phyloP scores from a whole-genome alignment of 2,888 invertebrate genomes.

The Lithophane semibrunnea region DNA sequence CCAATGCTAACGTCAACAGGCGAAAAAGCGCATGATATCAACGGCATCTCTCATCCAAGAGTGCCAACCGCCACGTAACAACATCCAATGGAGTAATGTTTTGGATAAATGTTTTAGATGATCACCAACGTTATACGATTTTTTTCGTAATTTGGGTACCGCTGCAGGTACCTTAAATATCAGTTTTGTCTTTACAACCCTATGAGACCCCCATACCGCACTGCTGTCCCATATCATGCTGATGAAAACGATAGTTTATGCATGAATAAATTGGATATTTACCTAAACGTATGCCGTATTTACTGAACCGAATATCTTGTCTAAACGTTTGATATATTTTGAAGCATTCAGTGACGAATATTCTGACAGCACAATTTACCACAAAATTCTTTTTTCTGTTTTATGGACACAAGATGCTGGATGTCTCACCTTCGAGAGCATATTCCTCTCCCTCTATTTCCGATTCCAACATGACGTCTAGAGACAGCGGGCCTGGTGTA shows the following conservation, averaged over 20 bases:
- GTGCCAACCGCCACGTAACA: not conserved
- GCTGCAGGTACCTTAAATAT: not conserved
- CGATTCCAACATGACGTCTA: slow-evolving; percentile 37
- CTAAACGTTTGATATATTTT: not conserved
- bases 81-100: not conserved
- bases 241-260: slow-evolving; percentile 6
- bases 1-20: not conserved
- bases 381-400: not conserved
- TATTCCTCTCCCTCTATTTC: slow-evolving; percentile 53
- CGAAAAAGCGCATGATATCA: not conserved
- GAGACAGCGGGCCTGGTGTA: slow-evolving; percentile 41
- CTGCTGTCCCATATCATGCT: not conserved
- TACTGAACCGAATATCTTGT: slow-evolving; percentile 15
- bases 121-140: not conserved
- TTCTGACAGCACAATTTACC: slow-evolving; percentile 29
- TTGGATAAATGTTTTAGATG: not conserved
- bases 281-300: not conserved
- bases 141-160: not conserved
- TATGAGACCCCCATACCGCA: not conserved
- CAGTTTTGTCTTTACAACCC: not conserved
- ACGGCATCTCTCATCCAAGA: not conserved
- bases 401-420: slow-evolving; percentile 36
- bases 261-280: not conserved
- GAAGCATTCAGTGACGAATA: slow-evolving; percentile 13
- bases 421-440: slow-evolving; percentile 43